Evolutionary conservation across 2,113 vertebrate genomes (phyloP), one percentile per base, ranked within the genome.

Genomic region (Tauraco erythrolophus): DNA sequence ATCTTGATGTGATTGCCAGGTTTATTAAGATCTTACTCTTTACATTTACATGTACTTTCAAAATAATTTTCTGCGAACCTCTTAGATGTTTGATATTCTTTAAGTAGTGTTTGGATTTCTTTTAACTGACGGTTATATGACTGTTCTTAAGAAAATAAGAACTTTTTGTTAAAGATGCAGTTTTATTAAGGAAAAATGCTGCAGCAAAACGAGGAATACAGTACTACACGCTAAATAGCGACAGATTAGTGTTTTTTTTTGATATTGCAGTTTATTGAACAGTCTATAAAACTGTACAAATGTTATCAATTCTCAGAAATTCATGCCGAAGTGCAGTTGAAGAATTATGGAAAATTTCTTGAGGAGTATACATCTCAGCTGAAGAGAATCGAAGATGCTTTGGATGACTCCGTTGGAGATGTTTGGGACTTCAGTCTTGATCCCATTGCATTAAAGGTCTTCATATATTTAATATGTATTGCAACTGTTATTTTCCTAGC

Each of bases 401-500:
- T 99, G 96, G 99, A 99, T 96, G 99, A 99, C 80, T 99, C 99
- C 41, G 96, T 99, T 37, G 99, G 99, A 96, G 99, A 99, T 95
- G 99, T 99, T 68, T 99, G 99, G 99, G 99, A 99, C 97, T 99
- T 99, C 97, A 99, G 98, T 95, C 98, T 99, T 94, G 99, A 99
- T 97, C 99, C 99, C 37, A 99, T 99, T 81, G 98, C 99, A 66
- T 98, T 99, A 88, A 99, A 99, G 98, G 99, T 99, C 89, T 94
- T 96, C 3, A 61, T 91, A 31, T 76, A 61, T 84, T 92, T 94
- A 48, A 80, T 93, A 89, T 68, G 10, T 3, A 24, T 60, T 92
- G 43, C 61, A 87, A 16, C 48, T 92, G 10, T 89, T 81, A 9
- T 27, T 78, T 91, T 75, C 14, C 46, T 62, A 7, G 17, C 80